Conservation (phyloP, 2,113 vertebrate genomes). For the Andinoacara biseriatus region DNA sequence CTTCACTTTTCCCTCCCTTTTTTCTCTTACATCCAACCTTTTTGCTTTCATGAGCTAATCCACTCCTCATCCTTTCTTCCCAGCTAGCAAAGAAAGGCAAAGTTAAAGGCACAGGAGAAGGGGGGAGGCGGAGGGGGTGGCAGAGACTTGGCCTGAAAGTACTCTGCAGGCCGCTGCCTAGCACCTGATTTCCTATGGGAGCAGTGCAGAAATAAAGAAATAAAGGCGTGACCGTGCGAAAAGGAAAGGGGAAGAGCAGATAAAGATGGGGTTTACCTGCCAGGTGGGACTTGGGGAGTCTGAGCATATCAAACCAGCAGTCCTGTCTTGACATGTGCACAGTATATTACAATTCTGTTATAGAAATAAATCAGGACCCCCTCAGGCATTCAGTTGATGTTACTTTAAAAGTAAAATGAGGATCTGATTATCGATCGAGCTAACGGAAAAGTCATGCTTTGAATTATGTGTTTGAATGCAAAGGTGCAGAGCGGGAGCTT, state of each 20-base stretch:
- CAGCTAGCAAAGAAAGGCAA: constrained; percentile 42
- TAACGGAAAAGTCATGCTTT: constrained; percentile 3
- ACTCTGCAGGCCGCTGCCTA: constrained; percentile 45
- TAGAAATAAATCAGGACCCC: background rate
- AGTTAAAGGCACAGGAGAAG: constrained; percentile 19
- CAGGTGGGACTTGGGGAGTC: constrained; percentile 53
- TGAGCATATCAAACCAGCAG: constrained; percentile 16
- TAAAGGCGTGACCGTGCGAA: constrained; percentile 63
- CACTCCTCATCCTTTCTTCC: constrained; percentile 17
- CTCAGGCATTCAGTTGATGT: background rate
- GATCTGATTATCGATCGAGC: background rate
- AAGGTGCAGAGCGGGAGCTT: background rate
- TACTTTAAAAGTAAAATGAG: background rate
- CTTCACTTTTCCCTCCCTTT: constrained; percentile 15
- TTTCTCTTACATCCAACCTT: constrained; percentile 18
- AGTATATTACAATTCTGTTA: constrained; percentile 15
- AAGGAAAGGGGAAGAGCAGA: constrained; percentile 24
- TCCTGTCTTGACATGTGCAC: background rate
- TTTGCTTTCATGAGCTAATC: constrained; percentile 63
- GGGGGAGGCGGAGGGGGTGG: background rate
- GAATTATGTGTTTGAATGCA: background rate
- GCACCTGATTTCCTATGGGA: constrained; percentile 61
- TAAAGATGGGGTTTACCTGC: constrained; percentile 64
- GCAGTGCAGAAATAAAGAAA: constrained; percentile 35
- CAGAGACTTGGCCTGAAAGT: constrained; percentile 17